These are phyloP conservation scores for Brachionus koreanus DNA, from an alignment of 1,140 invertebrate genomes.

Conservation along the genomic window DNA sequence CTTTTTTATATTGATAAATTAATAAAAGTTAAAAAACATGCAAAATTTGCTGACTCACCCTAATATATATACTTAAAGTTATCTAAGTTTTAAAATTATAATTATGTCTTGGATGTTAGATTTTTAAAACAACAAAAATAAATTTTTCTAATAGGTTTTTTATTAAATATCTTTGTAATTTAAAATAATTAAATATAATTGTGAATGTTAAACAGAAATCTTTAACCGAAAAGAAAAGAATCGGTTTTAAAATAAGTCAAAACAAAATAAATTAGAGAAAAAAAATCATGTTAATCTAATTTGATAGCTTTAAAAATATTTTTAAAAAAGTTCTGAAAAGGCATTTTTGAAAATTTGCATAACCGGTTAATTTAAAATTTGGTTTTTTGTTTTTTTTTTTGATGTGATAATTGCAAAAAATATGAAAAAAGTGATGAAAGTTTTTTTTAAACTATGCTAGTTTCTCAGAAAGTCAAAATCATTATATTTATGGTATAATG, in stretches of 20 bases:
- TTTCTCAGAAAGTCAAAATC: slow-evolving; percentile 30
- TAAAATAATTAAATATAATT: background rate
- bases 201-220: background rate
- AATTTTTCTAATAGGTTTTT: background rate
- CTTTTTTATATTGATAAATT: too few relatives aligned
- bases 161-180: background rate
- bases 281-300: background rate
- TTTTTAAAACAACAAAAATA: background rate
- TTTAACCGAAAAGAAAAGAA: background rate
- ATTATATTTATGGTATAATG: slow-evolving; percentile 34
- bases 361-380: background rate
- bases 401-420: background rate
- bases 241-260: background rate
- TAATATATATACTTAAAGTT: too few relatives aligned
- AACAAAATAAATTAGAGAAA: background rate
- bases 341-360: background rate
- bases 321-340: background rate
- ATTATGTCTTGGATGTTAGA: background rate
- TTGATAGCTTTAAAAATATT: background rate
- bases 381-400: background rate
- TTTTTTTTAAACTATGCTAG: background rate
- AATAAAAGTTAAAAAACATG: too few relatives aligned
- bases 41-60: too few relatives aligned
- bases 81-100: too few relatives aligned
- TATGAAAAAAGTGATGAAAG: background rate